Percentiles rank a stretch among this genome's conserved stretches.
These are phyloP conservation scores for Sebastes matsubarae DNA, from an alignment of 2,797 vertebrate genomes.

Conservation along the genomic window DNA sequence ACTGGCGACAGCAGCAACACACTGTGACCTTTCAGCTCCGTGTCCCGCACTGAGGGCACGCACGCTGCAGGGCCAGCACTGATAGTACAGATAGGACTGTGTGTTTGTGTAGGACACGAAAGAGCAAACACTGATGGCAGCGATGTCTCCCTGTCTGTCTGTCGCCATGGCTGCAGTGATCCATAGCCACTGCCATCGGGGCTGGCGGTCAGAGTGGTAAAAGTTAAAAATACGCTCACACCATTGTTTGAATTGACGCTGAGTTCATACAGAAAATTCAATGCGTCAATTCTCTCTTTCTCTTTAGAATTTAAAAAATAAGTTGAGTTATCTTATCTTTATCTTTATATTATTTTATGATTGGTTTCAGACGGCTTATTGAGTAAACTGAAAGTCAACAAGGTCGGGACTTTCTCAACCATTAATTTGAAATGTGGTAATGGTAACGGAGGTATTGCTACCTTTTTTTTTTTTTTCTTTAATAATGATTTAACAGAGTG, in stretches of 20 bases:
- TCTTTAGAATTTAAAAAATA: not conserved
- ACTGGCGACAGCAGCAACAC: constrained; percentile 51
- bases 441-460: not conserved
- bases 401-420: not conserved
- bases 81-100: constrained; percentile 51
- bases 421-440: not conserved
- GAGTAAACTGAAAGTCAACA: not conserved
- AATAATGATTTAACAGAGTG: not conserved
- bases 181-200: constrained; percentile 3
- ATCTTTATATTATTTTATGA: not conserved
- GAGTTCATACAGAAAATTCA: not conserved
- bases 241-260: not conserved
- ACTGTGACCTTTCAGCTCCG: constrained; percentile 62
- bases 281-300: not conserved
- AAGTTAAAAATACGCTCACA: not conserved
- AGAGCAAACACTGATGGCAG: constrained; percentile 45
- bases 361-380: not conserved
- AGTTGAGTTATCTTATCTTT: not conserved
- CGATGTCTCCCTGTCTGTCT: constrained; percentile 45
- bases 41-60: constrained; percentile 32
- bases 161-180: constrained; percentile 53
- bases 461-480: not conserved
- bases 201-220: not conserved
- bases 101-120: constrained; percentile 25
- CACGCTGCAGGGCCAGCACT: constrained; percentile 30